Evolutionary conservation across 1,140 invertebrate species (phyloP).

Genomic region (Heliconius himera): DNA sequence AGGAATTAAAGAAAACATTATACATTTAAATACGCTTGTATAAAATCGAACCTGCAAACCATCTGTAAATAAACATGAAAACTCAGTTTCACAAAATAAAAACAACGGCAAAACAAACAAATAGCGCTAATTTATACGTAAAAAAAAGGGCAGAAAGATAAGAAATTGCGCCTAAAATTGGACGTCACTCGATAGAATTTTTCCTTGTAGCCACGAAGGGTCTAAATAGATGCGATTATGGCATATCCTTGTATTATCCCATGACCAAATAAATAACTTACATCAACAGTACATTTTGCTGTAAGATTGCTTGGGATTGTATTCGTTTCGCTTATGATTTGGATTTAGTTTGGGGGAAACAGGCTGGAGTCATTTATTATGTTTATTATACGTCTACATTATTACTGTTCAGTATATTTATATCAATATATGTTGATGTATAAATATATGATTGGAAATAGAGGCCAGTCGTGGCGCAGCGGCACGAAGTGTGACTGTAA

Average conservation of each 20-base stretch:
- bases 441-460: too few relatives aligned
- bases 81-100: neutral
- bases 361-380: constrained; percentile 26
- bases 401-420: constrained; percentile 20
- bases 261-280: constrained; percentile 38
- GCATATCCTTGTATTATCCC: constrained; percentile 42
- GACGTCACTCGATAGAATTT: constrained; percentile 37
- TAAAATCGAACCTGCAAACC: neutral
- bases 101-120: constrained; percentile 16
- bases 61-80: neutral
- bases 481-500: too few relatives aligned
- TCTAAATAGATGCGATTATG: constrained; percentile 41
- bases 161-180: constrained; percentile 27
- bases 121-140: constrained; percentile 33
- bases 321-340: constrained; percentile 25
- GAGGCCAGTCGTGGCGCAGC: too few relatives aligned
- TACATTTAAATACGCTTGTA: too few relatives aligned
- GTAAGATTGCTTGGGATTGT: constrained; percentile 25
- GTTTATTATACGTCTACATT: neutral
- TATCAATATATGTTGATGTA: neutral
- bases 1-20: too few relatives aligned
- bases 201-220: constrained; percentile 32
- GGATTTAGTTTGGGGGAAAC: constrained; percentile 25
- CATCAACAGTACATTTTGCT: constrained; percentile 32
- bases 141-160: constrained; percentile 17